These are phyloP conservation scores for Dioctria linearis DNA, from an alignment of 2,888 invertebrate genomes.

Conservation along the genomic window DNA sequence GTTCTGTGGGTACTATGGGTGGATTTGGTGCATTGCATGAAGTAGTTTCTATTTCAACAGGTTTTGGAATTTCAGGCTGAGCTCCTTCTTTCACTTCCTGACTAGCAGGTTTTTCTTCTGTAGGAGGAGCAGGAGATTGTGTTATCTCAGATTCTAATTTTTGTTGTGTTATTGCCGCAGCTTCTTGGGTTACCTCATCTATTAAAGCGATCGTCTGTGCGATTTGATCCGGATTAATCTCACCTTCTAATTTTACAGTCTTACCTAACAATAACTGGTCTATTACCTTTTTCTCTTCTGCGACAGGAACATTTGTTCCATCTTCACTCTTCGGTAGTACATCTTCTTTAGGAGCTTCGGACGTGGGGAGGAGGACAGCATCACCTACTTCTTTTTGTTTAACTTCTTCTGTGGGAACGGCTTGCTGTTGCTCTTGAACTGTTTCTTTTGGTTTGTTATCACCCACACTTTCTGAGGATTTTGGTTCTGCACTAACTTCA, in stretches of 20 bases:
- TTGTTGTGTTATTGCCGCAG: slow-evolving; percentile 30
- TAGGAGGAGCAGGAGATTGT: not conserved
- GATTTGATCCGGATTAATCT: slow-evolving; percentile 56
- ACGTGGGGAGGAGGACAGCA: not conserved
- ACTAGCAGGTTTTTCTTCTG: slow-evolving; percentile 17
- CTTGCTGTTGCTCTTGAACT: slow-evolving; percentile 10
- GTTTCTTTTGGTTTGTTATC: not conserved
- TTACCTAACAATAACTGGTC: slow-evolving; percentile 40
- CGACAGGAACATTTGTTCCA: slow-evolving; percentile 11
- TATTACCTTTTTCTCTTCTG: slow-evolving; percentile 38
- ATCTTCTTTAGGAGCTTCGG: slow-evolving; percentile 13
- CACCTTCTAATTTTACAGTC: slow-evolving; percentile 32
- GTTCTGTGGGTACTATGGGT: slow-evolving; percentile 49
- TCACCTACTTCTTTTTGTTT: slow-evolving; percentile 6
- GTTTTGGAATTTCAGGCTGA: not conserved
- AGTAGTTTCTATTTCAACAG: slow-evolving; percentile 32
- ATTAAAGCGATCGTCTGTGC: slow-evolving; percentile 58
- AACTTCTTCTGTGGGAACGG: not conserved
- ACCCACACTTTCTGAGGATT: not conserved
- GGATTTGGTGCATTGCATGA: slow-evolving; percentile 54
- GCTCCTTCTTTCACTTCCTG: not conserved
- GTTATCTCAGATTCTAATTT: slow-evolving; percentile 13
- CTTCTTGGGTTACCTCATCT: slow-evolving; percentile 57
- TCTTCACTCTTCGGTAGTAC: slow-evolving; percentile 5
- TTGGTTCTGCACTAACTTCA: slow-evolving; percentile 19